Percentiles rank a stretch among this genome's conserved stretches.
phyloP scores from a whole-genome alignment of 1,140 invertebrate genomes.

The Rhagoletis zephyria region DNA sequence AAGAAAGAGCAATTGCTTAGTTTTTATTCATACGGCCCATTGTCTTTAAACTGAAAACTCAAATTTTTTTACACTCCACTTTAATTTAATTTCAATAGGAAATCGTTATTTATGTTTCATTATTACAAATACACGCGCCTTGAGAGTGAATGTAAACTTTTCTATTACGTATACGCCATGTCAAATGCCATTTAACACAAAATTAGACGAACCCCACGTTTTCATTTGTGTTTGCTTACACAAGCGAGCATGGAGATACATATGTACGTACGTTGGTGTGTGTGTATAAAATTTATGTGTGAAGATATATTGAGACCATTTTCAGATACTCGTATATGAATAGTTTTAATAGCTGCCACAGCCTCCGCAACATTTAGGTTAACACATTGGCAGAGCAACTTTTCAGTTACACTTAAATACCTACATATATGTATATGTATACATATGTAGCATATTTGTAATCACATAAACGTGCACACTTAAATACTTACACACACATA shows the following conservation, averaged over 20 bases:
- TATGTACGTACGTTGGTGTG: background rate
- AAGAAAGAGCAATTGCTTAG: too few relatives aligned
- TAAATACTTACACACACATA: background rate
- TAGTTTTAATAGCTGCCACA: conserved; percentile 43
- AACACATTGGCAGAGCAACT: conserved; percentile 41
- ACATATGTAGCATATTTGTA: too few relatives aligned
- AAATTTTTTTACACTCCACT: too few relatives aligned
- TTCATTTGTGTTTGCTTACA: too few relatives aligned
- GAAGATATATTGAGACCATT: background rate
- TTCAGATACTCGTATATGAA: background rate
- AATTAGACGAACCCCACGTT: too few relatives aligned
- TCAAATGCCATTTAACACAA: background rate
- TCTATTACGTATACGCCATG: conserved; percentile 23
- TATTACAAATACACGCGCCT: too few relatives aligned
- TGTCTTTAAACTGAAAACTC: too few relatives aligned
- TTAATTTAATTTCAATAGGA: too few relatives aligned
- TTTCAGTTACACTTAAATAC: background rate
- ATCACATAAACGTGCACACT: background rate
- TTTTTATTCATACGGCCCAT: too few relatives aligned
- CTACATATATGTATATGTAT: background rate
- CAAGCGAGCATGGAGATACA: background rate
- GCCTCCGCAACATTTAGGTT: conserved; percentile 39
- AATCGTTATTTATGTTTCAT: too few relatives aligned
- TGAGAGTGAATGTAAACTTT: background rate
- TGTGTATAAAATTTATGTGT: background rate